Evolutionary conservation across 2,888 invertebrate genomes (phyloP), one percentile per base, ranked within the genome.

Genomic region (Cryptocheilus praepositus): DNA sequence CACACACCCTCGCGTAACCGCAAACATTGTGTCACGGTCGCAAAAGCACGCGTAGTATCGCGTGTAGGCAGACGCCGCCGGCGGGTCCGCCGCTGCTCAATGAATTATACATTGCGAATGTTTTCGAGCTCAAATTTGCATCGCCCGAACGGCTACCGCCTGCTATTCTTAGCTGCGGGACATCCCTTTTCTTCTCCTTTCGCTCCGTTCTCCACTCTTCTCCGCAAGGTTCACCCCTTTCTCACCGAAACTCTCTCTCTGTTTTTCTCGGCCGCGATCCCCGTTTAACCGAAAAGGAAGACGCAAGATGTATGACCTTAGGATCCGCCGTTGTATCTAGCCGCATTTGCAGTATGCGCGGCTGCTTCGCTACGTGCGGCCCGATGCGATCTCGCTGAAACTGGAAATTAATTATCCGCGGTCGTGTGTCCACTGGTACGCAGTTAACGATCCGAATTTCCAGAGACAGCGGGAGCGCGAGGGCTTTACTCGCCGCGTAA

Each of bases 101-200:
- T 84, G 79, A 84, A 83, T 83, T 84, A 84, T 75, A 83, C 81
- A 82, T 79, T 61, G 72, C 60, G 71, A 75, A 76, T 74, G 72
- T 82, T 84, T 82, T 82, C 78, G 78, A 74, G 64, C 71, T 75
- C 66, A 74, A 81, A 83, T 84, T 83, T 83, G 81, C 83, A 83
- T 84, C 70, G 68, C 61, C 63, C 71, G 75, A 81, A 77, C 82
- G 74, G 75, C 81, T 77, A 77, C 76, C 69, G 74, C 73, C 73
- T 74, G 72, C 79, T 79, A 75, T 80, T 81, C 77, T 74, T 75
- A 73, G 77, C 75, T 60, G 54, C 65, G 65, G 66, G 67, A 73
- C 74, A 71, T 64, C 63, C 69, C 53, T 51, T 45, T 18, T 11
- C 36, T 60, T 57, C 49, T 53, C 43, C n/a, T 13, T 54, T 44